A percentile compares a stretch with the other conserved stretches of the same genome.
Conservation (phyloP, 1,140 invertebrate genomes). For the Temnothorax curvispinosus region DNA sequence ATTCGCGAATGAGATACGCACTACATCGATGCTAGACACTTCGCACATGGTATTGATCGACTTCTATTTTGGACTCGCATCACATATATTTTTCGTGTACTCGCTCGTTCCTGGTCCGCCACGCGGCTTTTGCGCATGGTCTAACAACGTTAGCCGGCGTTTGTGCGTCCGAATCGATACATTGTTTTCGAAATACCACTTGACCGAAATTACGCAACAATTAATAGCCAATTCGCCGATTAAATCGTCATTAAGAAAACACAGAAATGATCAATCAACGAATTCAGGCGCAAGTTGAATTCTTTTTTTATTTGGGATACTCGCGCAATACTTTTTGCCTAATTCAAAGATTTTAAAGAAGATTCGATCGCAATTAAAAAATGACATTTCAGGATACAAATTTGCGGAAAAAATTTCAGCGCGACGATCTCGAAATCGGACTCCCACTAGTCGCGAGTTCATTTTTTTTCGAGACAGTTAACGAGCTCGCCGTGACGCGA, state of each 20-base stretch:
- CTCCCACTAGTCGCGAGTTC: not conserved
- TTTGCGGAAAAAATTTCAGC: constrained; percentile 22
- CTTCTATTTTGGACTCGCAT: constrained; percentile 34
- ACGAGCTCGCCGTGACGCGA: constrained; percentile 55
- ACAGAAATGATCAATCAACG: not conserved
- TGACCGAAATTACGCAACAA: not conserved
- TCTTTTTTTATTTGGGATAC: not conserved
- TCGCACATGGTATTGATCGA: constrained; percentile 53
- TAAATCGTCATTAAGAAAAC: not conserved
- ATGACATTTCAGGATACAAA: not conserved
- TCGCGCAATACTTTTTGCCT: too few species aligned
- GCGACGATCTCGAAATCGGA: not conserved
- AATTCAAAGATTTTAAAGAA: not conserved
- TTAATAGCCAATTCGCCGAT: not conserved
- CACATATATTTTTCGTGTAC: constrained; percentile 44
- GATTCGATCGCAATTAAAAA: not conserved
- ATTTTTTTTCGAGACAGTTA: constrained; percentile 50
- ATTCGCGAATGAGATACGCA: not conserved
- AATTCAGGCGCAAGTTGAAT: not conserved
- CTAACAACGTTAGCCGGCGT: constrained; percentile 15
- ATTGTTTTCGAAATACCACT: constrained; percentile 1
- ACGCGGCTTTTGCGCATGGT: constrained; percentile 21
- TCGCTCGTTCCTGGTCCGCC: constrained; percentile 19
- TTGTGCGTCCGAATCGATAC: constrained; percentile 29
- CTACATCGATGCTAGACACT: constrained; percentile 16